phyloP scores from a whole-genome alignment of 2,113 vertebrate species.

The Lepisosteus oculatus region DNA sequence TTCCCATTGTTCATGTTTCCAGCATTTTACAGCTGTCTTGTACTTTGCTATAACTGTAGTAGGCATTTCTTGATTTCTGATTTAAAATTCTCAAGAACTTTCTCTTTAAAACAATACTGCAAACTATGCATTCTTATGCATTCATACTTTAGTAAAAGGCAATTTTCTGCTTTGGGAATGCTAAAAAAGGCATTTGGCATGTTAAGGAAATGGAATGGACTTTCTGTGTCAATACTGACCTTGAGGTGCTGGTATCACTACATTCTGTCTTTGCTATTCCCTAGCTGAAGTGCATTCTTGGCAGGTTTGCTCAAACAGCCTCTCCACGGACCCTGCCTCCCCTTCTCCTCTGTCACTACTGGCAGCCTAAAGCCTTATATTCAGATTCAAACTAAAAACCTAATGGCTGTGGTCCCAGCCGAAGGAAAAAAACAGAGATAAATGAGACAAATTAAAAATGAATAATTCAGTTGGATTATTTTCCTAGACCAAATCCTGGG shows the following conservation, averaged over 20 bases:
- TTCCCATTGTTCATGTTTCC: no score
- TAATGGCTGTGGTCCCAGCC: constrained; percentile 14
- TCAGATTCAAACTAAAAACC: constrained; percentile 7
- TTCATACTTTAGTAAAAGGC: no score
- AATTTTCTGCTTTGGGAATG: no score
- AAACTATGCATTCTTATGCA: no score
- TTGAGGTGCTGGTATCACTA: background rate
- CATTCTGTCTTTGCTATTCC: background rate
- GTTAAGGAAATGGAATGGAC: background rate
- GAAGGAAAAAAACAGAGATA: constrained; percentile 11
- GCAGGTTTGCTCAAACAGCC: background rate
- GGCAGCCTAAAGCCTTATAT: constrained; percentile 1
- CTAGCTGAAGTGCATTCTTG: constrained; percentile 4
- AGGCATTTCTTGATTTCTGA: no score
- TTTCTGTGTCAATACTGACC: no score
- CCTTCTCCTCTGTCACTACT: constrained; percentile 10
- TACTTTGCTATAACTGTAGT: no score
- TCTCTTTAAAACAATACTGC: no score
- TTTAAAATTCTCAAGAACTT: no score
- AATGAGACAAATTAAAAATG: constrained; percentile 10
- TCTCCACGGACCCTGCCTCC: background rate
- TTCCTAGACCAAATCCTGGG: background rate
- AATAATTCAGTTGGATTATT: background rate
- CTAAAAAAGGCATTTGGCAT: background rate
- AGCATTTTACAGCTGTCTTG: no score